These are phyloP conservation scores for Synanthedon tipuliformis DNA, from an alignment of 2,888 invertebrate species.

Conservation along the genomic window DNA sequence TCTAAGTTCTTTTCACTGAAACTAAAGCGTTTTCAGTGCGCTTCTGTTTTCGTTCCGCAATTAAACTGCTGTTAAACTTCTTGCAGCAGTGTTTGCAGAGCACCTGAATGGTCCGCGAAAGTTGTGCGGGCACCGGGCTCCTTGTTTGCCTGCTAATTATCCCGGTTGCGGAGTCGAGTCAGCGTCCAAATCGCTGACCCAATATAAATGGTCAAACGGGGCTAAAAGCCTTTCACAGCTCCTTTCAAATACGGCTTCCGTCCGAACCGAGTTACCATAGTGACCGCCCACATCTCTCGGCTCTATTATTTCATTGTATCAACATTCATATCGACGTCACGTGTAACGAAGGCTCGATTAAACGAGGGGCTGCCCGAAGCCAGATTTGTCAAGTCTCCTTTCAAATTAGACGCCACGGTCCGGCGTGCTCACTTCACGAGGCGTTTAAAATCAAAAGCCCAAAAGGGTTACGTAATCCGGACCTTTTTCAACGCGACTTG, in stretches of 20 bases:
- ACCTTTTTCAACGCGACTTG: conserved; percentile 62
- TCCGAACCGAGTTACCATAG: conserved; percentile 50
- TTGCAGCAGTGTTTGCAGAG: conserved; percentile 64
- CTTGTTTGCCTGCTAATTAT: conserved; percentile 69
- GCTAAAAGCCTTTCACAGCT: conserved; percentile 51
- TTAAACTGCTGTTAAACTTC: conserved; percentile 70
- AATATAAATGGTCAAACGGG: conserved; percentile 50
- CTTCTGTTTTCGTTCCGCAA: conserved; percentile 65
- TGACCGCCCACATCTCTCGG: conserved; percentile 42
- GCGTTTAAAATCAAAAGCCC: conserved; percentile 68
- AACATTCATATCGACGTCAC: conserved; percentile 62
- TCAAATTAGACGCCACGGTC: conserved; percentile 59
- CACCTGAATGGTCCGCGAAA: conserved; percentile 62
- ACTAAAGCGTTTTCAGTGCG: conserved; percentile 61
- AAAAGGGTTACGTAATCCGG: conserved; percentile 67
- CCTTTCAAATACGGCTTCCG: conserved; percentile 47
- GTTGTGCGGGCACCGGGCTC: conserved; percentile 47
- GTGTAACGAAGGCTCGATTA: conserved; percentile 54
- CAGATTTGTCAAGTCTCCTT: conserved; percentile 65
- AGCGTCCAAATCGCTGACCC: conserved; percentile 30
- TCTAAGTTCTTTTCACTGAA: conserved; percentile 50
- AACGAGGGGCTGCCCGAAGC: conserved; percentile 61
- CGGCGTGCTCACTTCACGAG: conserved; percentile 58
- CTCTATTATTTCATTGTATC: conserved; percentile 63
- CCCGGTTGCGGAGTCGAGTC: conserved; percentile 44